Percentiles rank a stretch among this genome's conserved stretches.
phyloP scores from a whole-genome alignment of 2,113 vertebrate species.

The Zapus hudsonius region DNA sequence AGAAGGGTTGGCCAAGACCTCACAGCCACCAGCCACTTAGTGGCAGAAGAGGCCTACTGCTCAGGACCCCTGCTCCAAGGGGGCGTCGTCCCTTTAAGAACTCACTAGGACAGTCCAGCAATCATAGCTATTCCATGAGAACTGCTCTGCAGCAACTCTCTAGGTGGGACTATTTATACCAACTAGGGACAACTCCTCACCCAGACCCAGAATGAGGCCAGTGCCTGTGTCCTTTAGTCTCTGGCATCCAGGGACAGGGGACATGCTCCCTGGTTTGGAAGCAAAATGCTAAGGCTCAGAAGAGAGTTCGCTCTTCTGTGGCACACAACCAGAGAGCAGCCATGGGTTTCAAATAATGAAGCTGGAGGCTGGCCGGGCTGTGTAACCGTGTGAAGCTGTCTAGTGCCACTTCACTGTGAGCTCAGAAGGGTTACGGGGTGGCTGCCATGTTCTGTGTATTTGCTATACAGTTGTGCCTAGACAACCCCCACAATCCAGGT shows the following conservation, averaged over 20 bases:
- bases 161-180: not conserved
- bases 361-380: not conserved
- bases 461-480: not conserved
- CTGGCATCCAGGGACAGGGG: not conserved
- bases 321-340: fast-evolving
- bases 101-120: fast-evolving
- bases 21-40: not conserved
- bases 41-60: not conserved
- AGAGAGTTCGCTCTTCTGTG: not conserved
- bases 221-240: not conserved
- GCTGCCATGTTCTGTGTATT: not conserved
- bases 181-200: not conserved
- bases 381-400: not conserved
- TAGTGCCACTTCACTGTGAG: not conserved
- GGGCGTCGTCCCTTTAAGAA: not conserved
- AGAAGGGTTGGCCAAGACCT: not conserved
- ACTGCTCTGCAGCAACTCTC: not conserved
- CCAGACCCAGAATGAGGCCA: not conserved
- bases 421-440: not conserved
- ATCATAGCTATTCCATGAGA: not conserved
- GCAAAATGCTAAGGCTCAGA: not conserved
- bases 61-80: not conserved
- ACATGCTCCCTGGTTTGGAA: not conserved
- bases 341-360: not conserved
- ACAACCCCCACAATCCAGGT: not conserved